phyloP scores from a whole-genome alignment of 2,797 vertebrate species.

The Myioborus miniatus region DNA sequence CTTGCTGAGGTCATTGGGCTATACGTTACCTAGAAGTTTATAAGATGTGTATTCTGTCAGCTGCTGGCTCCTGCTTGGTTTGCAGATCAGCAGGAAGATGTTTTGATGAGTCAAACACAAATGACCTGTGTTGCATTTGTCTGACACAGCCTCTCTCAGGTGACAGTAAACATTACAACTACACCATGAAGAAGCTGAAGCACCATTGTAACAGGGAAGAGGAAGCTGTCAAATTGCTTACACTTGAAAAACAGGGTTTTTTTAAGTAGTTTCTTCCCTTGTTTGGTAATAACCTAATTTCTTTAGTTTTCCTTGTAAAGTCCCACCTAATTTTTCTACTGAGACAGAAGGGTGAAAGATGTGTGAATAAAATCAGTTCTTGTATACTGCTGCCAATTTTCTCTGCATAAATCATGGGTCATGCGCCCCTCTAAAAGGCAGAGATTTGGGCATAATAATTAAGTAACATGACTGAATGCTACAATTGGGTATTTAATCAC shows the following conservation, averaged over 20 bases:
- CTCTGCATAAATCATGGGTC: background rate
- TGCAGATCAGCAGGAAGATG: background rate
- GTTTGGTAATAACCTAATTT: background rate
- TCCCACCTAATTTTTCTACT: background rate
- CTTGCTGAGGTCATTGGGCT: background rate
- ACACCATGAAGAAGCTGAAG: background rate
- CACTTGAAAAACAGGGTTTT: background rate
- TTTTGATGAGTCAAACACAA: background rate
- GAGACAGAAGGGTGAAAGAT: background rate
- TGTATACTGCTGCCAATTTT: background rate
- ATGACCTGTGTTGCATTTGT: background rate
- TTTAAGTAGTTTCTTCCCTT: background rate
- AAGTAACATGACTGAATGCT: background rate
- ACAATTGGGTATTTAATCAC: constrained; percentile 30
- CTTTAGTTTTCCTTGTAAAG: background rate
- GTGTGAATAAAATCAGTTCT: background rate
- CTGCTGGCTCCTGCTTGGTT: background rate
- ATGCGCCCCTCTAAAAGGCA: background rate
- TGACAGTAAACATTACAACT: background rate
- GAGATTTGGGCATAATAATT: constrained; percentile 5
- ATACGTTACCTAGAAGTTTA: background rate
- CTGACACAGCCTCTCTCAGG: background rate
- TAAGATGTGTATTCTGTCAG: background rate
- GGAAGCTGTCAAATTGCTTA: background rate
- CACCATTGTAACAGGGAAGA: background rate